A percentile compares a stretch with the other conserved stretches of the same genome.
phyloP scores from a whole-genome alignment of 2,113 vertebrate genomes.

The Prionailurus bengalensis region DNA sequence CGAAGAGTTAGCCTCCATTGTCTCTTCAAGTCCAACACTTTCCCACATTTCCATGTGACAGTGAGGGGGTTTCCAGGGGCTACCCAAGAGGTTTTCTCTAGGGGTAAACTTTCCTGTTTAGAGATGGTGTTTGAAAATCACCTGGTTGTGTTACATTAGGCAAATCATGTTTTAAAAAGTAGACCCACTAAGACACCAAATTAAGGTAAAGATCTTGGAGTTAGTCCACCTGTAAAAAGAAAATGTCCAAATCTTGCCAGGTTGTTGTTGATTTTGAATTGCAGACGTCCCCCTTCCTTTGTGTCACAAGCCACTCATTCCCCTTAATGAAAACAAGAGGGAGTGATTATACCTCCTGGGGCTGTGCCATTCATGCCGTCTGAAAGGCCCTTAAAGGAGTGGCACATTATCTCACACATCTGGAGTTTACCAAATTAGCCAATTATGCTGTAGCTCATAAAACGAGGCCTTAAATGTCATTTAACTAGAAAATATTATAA shows the following conservation, averaged over 20 bases:
- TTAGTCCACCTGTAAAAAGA: slow-evolving; percentile 20
- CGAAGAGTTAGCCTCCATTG: background rate
- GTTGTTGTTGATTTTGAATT: slow-evolving; percentile 55
- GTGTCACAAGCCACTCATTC: slow-evolving; percentile 75
- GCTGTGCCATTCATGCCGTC: slow-evolving; percentile 81
- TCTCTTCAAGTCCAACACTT: background rate
- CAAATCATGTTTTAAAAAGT: slow-evolving; percentile 20
- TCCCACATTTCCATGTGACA: background rate
- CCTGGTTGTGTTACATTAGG: background rate
- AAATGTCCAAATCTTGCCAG: slow-evolving; percentile 49
- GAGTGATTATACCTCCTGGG: slow-evolving; percentile 82
- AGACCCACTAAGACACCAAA: slow-evolving; percentile 48
- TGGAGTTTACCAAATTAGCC: slow-evolving; percentile 86
- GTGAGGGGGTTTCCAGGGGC: background rate
- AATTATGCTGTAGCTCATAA: slow-evolving; percentile 83
- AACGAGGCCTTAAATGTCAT: slow-evolving; percentile 85
- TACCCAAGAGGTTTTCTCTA: background rate
- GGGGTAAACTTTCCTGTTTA: slow-evolving; percentile 6
- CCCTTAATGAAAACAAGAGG: slow-evolving; percentile 84
- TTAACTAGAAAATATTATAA: slow-evolving; percentile 86
- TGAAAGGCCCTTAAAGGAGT: slow-evolving; percentile 81
- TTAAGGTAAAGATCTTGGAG: slow-evolving; percentile 32
- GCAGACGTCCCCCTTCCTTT: slow-evolving; percentile 71
- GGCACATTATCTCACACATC: slow-evolving; percentile 85
- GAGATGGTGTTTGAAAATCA: background rate